Evolutionary conservation across 2,113 vertebrate species (phyloP), one percentile per base, ranked within the genome.

Genomic region (Coregonus clupeaformis): DNA sequence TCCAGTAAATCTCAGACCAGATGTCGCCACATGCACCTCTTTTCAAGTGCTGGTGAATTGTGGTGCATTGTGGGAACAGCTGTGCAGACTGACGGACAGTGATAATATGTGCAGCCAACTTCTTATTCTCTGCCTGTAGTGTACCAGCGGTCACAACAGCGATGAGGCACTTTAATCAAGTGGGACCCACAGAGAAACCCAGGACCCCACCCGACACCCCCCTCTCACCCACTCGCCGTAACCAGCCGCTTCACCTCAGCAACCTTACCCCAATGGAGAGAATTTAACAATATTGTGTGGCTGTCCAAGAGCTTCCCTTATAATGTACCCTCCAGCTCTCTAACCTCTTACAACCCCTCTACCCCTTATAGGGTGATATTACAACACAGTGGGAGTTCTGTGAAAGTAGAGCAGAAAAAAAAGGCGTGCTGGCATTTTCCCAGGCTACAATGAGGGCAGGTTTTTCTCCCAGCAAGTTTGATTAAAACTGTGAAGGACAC

Each of bases 161-260:
- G 85, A 84, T 82, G 78, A 84, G 89, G 79, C 78, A 82, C 89
- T 93, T 93, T 93, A 93, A 93, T 93, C 86, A 93, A 90, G 80
- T 70, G 79, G 82, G 79, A 68, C 84, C 87, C 52, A 85, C 49
- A 52, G 49, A 89, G 90, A 89, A 68, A 78, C 77, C 72, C 82
- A 0, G 2, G 63, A 74, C 78, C 68, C 84, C 72, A 45, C 77
- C 82, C 60, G 63, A 70, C 81, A 80, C 87, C 84, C 86, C 91
- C 88, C 84, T 82, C 86, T 82, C 82, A 80, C 36, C 84, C 72
- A 77, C 62, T 55, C 52, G 4, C 4, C 52, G 20, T 55, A 80
- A 80, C 80, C 67, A 20, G 87, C 80, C 76, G 13, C 77, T 89
- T 93, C 91, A 90, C 92, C 92, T 92, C 90, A 92, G 92, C 92